Evolutionary conservation across 2,113 vertebrate species (phyloP).

Genomic region (Xyliphius kryptos): DNA sequence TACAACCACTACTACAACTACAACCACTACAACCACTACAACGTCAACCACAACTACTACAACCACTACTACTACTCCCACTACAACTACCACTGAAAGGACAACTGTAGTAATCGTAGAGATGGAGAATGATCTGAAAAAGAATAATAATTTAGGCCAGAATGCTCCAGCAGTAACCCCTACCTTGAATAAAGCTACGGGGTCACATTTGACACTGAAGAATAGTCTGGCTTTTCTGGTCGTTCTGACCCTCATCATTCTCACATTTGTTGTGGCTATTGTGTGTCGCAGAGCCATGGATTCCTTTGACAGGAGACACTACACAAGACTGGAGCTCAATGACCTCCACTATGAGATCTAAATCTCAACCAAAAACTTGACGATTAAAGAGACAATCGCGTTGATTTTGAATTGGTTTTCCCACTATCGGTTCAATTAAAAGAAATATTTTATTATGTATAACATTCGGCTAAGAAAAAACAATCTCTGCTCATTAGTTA

Average conservation of each 20-base stretch:
- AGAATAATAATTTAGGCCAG: slow-evolving; percentile 31
- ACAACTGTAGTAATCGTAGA: slow-evolving; percentile 8
- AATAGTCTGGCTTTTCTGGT: slow-evolving; percentile 58
- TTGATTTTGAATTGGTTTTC: background rate
- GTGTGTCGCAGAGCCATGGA: slow-evolving; percentile 66
- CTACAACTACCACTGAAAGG: slow-evolving; percentile 28
- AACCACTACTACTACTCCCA: slow-evolving; percentile 3
- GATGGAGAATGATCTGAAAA: slow-evolving; percentile 44
- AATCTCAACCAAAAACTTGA: slow-evolving; percentile 14
- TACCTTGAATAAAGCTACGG: slow-evolving; percentile 17
- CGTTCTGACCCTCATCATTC: slow-evolving; percentile 55
- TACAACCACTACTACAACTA: no score
- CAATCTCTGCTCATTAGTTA: no score
- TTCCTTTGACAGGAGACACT: slow-evolving; percentile 68
- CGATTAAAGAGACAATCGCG: slow-evolving; percentile 19
- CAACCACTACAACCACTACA: no score
- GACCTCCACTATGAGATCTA: slow-evolving; percentile 70
- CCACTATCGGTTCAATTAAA: no score
- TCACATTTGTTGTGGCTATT: slow-evolving; percentile 53
- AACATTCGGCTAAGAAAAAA: no score
- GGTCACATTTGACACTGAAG: slow-evolving; percentile 41
- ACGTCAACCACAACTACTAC: slow-evolving; percentile 15
- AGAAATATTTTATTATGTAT: no score
- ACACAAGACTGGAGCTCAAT: slow-evolving; percentile 70
- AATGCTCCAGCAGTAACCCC: no score